Base-by-base conservation (phyloP, 2,797 vertebrate species). In the Phrynocephalus forsythii region DNA sequence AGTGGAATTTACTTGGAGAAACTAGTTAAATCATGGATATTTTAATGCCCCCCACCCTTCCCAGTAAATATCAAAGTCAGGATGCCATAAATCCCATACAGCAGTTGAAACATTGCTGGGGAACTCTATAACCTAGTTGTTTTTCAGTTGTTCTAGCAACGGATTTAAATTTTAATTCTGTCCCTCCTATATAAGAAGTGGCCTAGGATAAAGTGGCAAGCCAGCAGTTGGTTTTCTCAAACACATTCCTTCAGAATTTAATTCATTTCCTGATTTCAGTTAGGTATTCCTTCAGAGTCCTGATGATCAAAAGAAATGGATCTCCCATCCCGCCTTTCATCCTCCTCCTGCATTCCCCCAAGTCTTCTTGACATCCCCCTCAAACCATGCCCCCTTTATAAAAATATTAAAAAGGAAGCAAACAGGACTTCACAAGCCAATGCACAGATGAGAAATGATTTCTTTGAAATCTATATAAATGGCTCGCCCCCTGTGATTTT, bases 21-120 rank as follows among this genome's bases (percentile, higher is more conserved):
- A 81, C 22, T 16, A n/a, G 82, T 79, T 26, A 72, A 71, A 79
- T 77, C 26, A 67, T 79, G 52, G 76, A 68, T 71, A 33, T 79
- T 72, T 66, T 72, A 6, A 26, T 76, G 24, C 44, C 52, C 11
- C 13, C 13, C 52, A 2, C 52, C 52, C 52, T 10, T 48, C 38
- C 24, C 18, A 52, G 56, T 73, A 73, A 79, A 79, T 72, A 63
- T 48, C 63, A 78, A 79, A 30, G 2, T 75, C 44, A 86, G 50
- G 68, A 80, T 60, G 50, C 6, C 67, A 72, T 60, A 71, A 44
- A 38, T 80, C 44, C 26, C 79, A 26, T n/a, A 2, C 9, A 16
- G 15, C 44, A 13, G 50, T 16, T 68, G 75, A 78, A 67, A 13
- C 11, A 78, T 84, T 63, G 75, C 44, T 11, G 33, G 76, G 24